Percentiles rank a stretch among this genome's conserved stretches.
These are phyloP conservation scores for Anodontia alba DNA, from an alignment of 2,888 invertebrate genomes.

Conservation along the genomic window DNA sequence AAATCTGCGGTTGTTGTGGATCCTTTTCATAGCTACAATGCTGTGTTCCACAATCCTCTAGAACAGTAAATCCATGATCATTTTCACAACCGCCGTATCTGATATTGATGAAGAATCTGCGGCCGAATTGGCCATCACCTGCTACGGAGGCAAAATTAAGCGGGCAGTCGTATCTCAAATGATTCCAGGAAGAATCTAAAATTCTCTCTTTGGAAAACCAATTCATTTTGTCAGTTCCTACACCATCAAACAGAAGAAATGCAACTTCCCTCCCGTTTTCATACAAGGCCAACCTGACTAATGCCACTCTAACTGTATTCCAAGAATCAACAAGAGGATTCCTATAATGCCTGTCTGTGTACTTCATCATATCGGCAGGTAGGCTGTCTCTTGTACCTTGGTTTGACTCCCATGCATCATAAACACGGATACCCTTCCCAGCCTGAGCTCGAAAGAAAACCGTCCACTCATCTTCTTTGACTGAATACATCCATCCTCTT, in stretches of 20 bases:
- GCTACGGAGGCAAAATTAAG: not conserved
- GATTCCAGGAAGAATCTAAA: conserved; percentile 9
- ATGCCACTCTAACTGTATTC: not conserved
- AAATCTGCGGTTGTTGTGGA: not conserved
- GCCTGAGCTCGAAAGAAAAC: not conserved
- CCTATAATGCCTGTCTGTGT: too few relatives aligned
- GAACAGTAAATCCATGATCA: too few relatives aligned
- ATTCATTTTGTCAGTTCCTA: not conserved
- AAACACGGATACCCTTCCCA: not conserved
- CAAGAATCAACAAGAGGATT: not conserved
- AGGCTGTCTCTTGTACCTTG: too few relatives aligned
- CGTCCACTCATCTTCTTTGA: too few relatives aligned
- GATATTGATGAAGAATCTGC: not conserved
- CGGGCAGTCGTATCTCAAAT: not conserved
- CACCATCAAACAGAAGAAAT: too few relatives aligned
- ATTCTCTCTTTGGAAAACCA: conserved; percentile 2
- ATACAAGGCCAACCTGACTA: not conserved
- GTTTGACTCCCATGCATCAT: too few relatives aligned
- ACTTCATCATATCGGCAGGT: too few relatives aligned
- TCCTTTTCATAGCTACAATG: not conserved
- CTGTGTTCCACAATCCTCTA: not conserved
- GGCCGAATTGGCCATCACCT: not conserved
- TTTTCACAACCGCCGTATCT: not conserved
- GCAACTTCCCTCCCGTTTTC: too few relatives aligned
- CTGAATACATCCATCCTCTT: too few relatives aligned